phyloP scores from a whole-genome alignment of 2,797 vertebrate genomes.

The Parotocinclus haroldoi region DNA sequence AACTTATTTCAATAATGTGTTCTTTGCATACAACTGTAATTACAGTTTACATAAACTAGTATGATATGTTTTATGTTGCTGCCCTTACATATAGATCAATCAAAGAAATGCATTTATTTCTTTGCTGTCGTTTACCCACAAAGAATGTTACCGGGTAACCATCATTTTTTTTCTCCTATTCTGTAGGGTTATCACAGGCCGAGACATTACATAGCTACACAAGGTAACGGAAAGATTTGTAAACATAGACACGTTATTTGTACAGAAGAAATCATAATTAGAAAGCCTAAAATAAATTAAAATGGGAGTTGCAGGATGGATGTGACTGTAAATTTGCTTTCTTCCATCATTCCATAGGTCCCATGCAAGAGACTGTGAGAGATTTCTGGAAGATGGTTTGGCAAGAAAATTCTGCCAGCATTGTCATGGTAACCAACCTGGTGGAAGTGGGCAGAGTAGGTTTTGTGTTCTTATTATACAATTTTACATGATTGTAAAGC shows the following conservation, averaged over 20 bases:
- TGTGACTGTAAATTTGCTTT: neutral
- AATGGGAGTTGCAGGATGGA: too few species aligned
- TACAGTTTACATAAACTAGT: too few species aligned
- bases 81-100: too few species aligned
- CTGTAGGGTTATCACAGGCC: constrained; percentile 91
- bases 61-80: too few species aligned
- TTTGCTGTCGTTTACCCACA: too few species aligned
- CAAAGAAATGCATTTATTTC: too few species aligned
- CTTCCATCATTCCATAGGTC: constrained; percentile 70
- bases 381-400: constrained; percentile 99
- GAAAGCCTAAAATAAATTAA: too few species aligned
- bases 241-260: neutral
- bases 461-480: constrained; percentile 8
- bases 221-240: constrained; percentile 77
- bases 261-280: neutral
- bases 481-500: neutral
- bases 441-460: constrained; percentile 98
- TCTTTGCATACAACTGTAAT: too few species aligned
- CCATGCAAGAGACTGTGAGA: constrained; percentile 96
- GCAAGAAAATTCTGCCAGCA: constrained; percentile 95
- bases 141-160: too few species aligned
- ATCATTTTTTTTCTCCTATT: constrained; percentile 18
- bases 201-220: constrained; percentile 95
- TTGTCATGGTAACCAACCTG: constrained; percentile 98
- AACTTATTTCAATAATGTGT: too few species aligned